phyloP scores from a whole-genome alignment of 2,888 invertebrate genomes.

The Drepanosiphum platanoidis region DNA sequence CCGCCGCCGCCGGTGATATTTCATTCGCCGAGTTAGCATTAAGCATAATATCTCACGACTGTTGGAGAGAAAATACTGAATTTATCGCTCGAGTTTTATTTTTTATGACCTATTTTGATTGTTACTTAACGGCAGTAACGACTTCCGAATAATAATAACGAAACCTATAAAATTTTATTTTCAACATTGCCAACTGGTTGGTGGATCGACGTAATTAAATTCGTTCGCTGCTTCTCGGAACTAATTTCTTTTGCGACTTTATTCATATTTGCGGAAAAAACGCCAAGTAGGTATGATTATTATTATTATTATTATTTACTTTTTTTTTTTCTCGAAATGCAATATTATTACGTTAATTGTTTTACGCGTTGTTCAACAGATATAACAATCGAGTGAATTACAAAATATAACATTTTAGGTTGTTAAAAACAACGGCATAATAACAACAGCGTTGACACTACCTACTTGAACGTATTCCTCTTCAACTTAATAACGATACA shows the following conservation, averaged over 20 bases:
- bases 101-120: conserved; percentile 3
- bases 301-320: too few species aligned
- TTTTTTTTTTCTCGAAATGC: neutral
- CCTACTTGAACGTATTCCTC: too few species aligned
- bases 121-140: neutral
- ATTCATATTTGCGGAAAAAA: neutral
- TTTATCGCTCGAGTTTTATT: conserved; percentile 12
- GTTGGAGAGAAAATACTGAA: neutral
- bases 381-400: too few species aligned
- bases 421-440: too few species aligned
- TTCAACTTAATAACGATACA: too few species aligned
- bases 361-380: too few species aligned
- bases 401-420: too few species aligned
- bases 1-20: neutral
- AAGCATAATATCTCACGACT: neutral
- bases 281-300: neutral
- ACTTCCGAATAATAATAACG: neutral
- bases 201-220: neutral
- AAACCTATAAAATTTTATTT: conserved; percentile 10
- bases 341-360: neutral
- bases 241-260: neutral
- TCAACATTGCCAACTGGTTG: neutral
- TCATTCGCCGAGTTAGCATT: neutral
- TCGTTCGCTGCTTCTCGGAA: neutral
- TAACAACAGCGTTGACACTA: too few species aligned